Conservation (phyloP, 53 echinoderm and acorn worm genomes). For the Zoroaster sp. region DNA sequence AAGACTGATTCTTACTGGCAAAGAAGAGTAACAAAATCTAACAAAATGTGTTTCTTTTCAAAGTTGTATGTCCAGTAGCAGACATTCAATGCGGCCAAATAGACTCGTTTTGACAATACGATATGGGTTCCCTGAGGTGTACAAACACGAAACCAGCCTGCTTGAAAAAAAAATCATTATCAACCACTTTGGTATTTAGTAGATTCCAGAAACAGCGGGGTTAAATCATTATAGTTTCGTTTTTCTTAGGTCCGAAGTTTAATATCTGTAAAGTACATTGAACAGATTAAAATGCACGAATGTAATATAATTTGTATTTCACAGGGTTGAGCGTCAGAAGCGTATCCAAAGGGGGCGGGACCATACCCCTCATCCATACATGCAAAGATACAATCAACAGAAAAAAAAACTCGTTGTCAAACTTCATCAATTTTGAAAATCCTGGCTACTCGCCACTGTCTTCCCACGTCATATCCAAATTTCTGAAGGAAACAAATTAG, state of each 20-base stretch:
- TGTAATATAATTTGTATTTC: no score
- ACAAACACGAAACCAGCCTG: constrained; percentile 26
- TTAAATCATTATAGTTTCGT: background rate
- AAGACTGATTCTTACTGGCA: no score
- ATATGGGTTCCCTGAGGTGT: background rate
- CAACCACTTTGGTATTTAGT: constrained; percentile 15
- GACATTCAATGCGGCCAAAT: background rate
- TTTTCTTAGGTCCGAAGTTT: background rate
- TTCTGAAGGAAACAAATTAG: no score
- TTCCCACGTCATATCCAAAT: no score
- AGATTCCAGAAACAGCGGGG: background rate
- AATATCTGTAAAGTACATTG: background rate
- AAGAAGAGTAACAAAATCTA: background rate
- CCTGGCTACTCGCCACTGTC: no score
- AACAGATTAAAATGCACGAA: no score
- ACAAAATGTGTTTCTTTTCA: constrained; percentile 21
- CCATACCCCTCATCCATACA: no score
- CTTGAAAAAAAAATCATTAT: constrained; percentile 35
- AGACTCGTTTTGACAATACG: background rate
- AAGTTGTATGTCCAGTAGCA: background rate
- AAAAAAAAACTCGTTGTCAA: no score
- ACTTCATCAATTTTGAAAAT: no score
- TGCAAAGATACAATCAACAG: no score
- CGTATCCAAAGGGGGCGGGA: no score
- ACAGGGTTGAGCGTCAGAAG: no score